phyloP scores from a whole-genome alignment of 2,797 vertebrate species.

The Lepidocolaptes lacrymiger region DNA sequence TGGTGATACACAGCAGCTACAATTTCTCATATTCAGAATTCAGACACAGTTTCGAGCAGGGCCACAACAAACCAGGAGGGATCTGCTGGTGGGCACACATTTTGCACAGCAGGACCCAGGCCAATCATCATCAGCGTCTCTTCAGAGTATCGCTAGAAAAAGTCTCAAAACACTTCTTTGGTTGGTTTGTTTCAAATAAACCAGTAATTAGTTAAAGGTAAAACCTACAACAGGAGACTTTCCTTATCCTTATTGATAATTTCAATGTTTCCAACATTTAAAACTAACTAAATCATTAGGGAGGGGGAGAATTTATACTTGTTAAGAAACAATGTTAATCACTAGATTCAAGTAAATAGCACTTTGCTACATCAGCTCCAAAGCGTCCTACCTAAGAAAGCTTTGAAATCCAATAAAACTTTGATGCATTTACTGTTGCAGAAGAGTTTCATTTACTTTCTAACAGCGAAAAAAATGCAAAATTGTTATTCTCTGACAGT shows the following conservation, averaged over 20 bases:
- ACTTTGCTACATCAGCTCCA: neutral
- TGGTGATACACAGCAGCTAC: neutral
- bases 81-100: neutral
- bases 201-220: neutral
- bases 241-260: neutral
- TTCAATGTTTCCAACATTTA: neutral
- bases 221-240: neutral
- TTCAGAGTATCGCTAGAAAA: neutral
- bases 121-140: neutral
- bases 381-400: neutral
- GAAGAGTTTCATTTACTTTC: neutral
- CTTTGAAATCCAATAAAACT: neutral
- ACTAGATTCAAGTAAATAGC: neutral
- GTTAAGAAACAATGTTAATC: neutral
- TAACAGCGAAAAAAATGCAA: neutral
- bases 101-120: neutral
- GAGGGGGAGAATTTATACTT: neutral
- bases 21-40: neutral
- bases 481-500: neutral
- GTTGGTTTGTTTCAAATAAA: neutral
- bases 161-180: neutral
- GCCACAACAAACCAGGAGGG: neutral
- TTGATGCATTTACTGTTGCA: neutral
- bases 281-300: neutral
- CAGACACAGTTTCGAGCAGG: neutral